These are phyloP conservation scores for Poeciliopsis occidentalis DNA, from an alignment of 2,113 vertebrate genomes.

Conservation along the genomic window DNA sequence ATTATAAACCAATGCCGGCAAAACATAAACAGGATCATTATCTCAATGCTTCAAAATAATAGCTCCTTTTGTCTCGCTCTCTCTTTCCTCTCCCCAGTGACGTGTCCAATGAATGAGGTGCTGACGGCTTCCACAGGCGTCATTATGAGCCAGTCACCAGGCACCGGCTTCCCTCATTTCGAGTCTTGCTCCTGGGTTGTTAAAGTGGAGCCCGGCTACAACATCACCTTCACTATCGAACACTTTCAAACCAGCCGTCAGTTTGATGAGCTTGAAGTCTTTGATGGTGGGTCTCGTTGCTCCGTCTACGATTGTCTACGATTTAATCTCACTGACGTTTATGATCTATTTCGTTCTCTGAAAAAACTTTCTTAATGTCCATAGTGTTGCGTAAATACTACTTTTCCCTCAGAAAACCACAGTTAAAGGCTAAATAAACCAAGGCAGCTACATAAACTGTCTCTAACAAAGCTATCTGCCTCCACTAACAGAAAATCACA, in stretches of 20 bases:
- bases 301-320: no score
- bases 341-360: not conserved
- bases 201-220: slow-evolving; percentile 89
- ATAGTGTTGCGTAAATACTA: not conserved
- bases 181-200: slow-evolving; percentile 98
- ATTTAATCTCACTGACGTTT: not conserved
- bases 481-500: slow-evolving; percentile 31
- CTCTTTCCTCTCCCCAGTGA: slow-evolving; percentile 79
- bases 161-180: slow-evolving; percentile 92
- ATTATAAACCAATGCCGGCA: slow-evolving; percentile 8
- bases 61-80: not conserved
- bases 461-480: slow-evolving; percentile 19
- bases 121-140: slow-evolving; percentile 90
- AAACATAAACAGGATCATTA: slow-evolving; percentile 3
- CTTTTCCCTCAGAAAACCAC: slow-evolving; percentile 6
- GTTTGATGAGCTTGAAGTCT: slow-evolving; percentile 96
- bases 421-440: slow-evolving; percentile 33
- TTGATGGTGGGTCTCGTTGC: slow-evolving; percentile 87
- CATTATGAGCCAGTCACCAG: slow-evolving; percentile 94
- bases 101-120: slow-evolving; percentile 92
- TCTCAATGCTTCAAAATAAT: slow-evolving; percentile 8
- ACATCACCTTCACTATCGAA: slow-evolving; percentile 92
- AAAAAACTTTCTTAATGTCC: not conserved
- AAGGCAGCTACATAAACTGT: slow-evolving; percentile 10
- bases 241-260: slow-evolving; percentile 96